A percentile compares a stretch with the other conserved stretches of the same genome.
These are phyloP conservation scores for Muricea muricata DNA, from an alignment of 92 coral and sea anemone species.

Conservation along the genomic window DNA sequence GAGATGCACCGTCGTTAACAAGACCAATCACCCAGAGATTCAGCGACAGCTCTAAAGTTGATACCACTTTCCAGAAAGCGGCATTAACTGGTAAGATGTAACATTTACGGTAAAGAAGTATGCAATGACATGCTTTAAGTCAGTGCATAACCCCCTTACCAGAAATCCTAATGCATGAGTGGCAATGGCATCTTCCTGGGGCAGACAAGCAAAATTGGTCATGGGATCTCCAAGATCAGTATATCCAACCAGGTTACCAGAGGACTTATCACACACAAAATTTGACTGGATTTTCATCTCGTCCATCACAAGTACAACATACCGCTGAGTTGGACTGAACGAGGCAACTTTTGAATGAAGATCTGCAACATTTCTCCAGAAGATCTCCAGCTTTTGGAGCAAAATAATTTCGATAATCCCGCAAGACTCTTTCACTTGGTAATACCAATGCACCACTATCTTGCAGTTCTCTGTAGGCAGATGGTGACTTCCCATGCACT, in stretches of 20 bases:
- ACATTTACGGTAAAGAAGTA: neutral
- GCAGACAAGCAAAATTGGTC: neutral
- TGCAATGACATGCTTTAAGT: neutral
- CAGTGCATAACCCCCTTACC: neutral
- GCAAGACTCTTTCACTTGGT: neutral
- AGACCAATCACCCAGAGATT: neutral
- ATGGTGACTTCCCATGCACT: neutral
- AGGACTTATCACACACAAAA: neutral
- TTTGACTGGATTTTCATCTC: neutral
- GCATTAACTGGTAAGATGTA: neutral
- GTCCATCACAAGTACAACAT: neutral
- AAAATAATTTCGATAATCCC: neutral
- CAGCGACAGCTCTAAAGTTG: neutral
- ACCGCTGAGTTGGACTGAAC: neutral
- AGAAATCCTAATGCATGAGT: constrained; percentile 6
- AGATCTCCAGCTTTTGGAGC: neutral
- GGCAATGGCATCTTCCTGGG: neutral
- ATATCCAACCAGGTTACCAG: neutral
- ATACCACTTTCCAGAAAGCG: neutral
- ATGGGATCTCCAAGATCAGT: neutral
- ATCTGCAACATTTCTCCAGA: neutral
- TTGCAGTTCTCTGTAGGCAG: constrained; percentile 4
- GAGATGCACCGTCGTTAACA: neutral
- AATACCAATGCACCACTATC: constrained; percentile 2
- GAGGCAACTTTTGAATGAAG: neutral